Percentiles rank a stretch among this genome's conserved stretches.
phyloP scores from a whole-genome alignment of 2,888 invertebrate genomes.

The Aphodius sticticus region DNA sequence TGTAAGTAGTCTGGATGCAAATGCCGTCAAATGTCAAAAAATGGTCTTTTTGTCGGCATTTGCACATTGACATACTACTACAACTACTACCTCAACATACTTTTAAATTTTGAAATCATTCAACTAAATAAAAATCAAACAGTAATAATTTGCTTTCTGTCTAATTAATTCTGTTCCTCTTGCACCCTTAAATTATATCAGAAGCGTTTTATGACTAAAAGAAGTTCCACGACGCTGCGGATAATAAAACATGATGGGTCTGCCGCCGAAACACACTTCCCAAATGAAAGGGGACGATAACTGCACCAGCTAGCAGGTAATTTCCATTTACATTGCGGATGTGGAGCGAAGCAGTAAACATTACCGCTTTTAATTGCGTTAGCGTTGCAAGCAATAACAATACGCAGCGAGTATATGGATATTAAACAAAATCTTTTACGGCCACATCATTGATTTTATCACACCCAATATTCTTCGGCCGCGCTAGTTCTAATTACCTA shows the following conservation, averaged over 20 bases:
- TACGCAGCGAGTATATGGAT: not conserved
- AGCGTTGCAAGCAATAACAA: not conserved
- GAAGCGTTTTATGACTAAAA: too few relatives aligned
- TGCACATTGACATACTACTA: too few relatives aligned
- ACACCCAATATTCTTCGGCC: not conserved
- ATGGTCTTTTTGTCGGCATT: too few relatives aligned
- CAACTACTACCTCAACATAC: too few relatives aligned
- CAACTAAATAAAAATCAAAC: too few relatives aligned
- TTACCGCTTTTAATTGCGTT: not conserved
- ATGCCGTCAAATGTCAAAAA: too few relatives aligned
- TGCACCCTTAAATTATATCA: too few relatives aligned
- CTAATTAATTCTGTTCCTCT: too few relatives aligned
- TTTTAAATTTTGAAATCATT: too few relatives aligned
- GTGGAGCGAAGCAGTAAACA: not conserved
- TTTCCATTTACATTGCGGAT: not conserved
- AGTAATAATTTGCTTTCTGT: too few relatives aligned
- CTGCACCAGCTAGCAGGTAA: slow-evolving; percentile 4
- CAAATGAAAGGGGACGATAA: not conserved
- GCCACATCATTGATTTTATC: not conserved
- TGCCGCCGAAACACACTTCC: not conserved
- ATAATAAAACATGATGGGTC: not conserved
- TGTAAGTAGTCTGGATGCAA: too few relatives aligned
- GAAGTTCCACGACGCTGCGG: not conserved
- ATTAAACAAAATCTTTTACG: not conserved
- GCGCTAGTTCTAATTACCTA: not conserved